A percentile compares a stretch with the other conserved stretches of the same genome.
These are phyloP conservation scores for Thomomys bottae DNA, from an alignment of 2,113 vertebrate species.

Conservation along the genomic window DNA sequence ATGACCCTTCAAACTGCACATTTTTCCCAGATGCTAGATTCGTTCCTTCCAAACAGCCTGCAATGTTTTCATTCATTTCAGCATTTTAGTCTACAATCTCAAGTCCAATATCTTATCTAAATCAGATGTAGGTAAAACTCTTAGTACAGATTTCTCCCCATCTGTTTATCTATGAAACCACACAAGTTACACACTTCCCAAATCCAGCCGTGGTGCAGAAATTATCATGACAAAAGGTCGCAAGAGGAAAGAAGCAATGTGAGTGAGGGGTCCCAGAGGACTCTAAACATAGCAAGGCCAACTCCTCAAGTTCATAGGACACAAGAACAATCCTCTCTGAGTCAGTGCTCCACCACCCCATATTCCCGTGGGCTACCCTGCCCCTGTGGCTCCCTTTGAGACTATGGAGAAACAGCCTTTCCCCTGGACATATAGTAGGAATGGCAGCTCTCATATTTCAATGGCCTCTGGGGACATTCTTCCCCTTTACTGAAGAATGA, in stretches of 20 bases:
- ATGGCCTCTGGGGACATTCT: neutral
- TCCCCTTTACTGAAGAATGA: neutral
- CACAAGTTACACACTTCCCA: neutral
- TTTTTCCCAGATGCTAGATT: neutral
- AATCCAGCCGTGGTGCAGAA: neutral
- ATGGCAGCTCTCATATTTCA: neutral
- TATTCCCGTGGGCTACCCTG: neutral
- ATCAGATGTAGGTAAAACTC: neutral
- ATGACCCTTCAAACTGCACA: neutral
- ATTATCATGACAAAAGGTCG: neutral
- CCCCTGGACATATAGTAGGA: neutral
- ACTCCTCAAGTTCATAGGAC: no score
- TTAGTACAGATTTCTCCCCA: neutral
- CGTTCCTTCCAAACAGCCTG: neutral
- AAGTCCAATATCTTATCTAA: neutral
- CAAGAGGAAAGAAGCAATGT: neutral
- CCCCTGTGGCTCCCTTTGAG: neutral
- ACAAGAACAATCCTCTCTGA: neutral
- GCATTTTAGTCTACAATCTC: no score
- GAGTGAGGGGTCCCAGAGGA: neutral
- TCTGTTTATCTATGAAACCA: neutral
- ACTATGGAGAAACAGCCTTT: neutral
- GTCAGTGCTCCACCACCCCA: neutral
- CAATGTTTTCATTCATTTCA: neutral
- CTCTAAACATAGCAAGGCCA: neutral